Evolutionary conservation across 2,888 invertebrate species (phyloP), one percentile per base, ranked within the genome.

Genomic region (Cylloceria caligata): DNA sequence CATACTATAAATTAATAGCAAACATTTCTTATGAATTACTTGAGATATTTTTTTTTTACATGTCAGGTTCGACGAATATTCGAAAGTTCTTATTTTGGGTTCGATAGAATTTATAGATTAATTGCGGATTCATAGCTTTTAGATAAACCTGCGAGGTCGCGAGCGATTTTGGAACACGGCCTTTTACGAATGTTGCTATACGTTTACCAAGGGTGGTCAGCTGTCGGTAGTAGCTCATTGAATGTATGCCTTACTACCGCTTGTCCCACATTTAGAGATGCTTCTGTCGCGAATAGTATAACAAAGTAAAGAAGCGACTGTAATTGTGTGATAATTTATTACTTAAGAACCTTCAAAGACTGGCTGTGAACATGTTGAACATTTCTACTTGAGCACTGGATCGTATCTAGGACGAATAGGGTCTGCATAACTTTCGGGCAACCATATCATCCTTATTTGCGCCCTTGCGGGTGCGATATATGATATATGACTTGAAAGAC

Each of bases 301-400:
- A 69, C 47, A 2, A 24, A 30, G 24, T 27, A 49, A 16, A 27
- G 49, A 24, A 67, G 24, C 6, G 21, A 24, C 47, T 67, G 45
- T 24, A 57, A 65, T 57, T 19, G n/a, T 62, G 71, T 42, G 62
- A 68, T 21, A n/a, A 55, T 76, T 71, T 67, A 64, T 55, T 62
- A 62, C 45, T 81, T 73, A 77, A 81, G 73, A 65, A 81, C 49
- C 67, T 81, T 74, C 42, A 76, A 81, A 78, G 79, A 69, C 65
- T 75, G 82, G 82, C 82, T 82, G 82, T 82, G 82, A 57, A 82
- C 78, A 79, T 79, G 74, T 78, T 82, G 42, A 81, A 81, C 74
- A 78, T 81, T 81, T 74, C 69, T 74, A 81, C 73, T 30, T 42
- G 52, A 24, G 55, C 68, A 42, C 65, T 49, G 68, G 74, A 74